phyloP scores from a whole-genome alignment of 2,888 invertebrate species.

The Muscina levida region DNA sequence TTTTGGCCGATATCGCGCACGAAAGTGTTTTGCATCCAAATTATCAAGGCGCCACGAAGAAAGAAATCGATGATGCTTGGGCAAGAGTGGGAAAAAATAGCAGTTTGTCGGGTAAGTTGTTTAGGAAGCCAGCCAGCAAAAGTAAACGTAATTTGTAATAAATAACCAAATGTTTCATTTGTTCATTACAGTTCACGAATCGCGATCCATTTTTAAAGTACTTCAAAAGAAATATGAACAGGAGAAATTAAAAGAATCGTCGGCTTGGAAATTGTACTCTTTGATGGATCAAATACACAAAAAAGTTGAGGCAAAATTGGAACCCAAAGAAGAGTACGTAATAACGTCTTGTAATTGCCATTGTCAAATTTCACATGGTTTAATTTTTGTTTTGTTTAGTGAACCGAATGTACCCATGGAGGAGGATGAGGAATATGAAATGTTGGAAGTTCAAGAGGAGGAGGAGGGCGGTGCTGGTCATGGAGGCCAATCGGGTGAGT shows the following conservation, averaged over 20 bases:
- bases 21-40: constrained; percentile 77
- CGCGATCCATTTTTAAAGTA: constrained; percentile 78
- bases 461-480: constrained; percentile 72
- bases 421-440: constrained; percentile 78
- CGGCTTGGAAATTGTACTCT: constrained; percentile 77
- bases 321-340: constrained; percentile 73
- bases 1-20: constrained; percentile 76
- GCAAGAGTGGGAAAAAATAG: constrained; percentile 77
- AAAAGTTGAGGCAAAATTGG: constrained; percentile 66
- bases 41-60: constrained; percentile 71
- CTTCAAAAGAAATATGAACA: constrained; percentile 78
- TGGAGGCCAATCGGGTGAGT: constrained; percentile 68
- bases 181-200: constrained; percentile 73
- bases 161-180: constrained; percentile 11
- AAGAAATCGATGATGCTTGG: constrained; percentile 78
- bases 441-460: constrained; percentile 78
- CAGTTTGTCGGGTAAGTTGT: constrained; percentile 76
- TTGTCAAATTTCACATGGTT: not conserved
- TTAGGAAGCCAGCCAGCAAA: too few species aligned
- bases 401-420: constrained; percentile 70
- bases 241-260: constrained; percentile 75
- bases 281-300: constrained; percentile 77
- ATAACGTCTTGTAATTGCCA: not conserved
- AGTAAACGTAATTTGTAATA: not conserved
- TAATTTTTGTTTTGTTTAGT: constrained; percentile 63